Percentiles rank a stretch among this genome's conserved stretches.
These are phyloP conservation scores for Drosophila mulleri DNA, from an alignment of 2,888 invertebrate genomes.

Conservation along the genomic window DNA sequence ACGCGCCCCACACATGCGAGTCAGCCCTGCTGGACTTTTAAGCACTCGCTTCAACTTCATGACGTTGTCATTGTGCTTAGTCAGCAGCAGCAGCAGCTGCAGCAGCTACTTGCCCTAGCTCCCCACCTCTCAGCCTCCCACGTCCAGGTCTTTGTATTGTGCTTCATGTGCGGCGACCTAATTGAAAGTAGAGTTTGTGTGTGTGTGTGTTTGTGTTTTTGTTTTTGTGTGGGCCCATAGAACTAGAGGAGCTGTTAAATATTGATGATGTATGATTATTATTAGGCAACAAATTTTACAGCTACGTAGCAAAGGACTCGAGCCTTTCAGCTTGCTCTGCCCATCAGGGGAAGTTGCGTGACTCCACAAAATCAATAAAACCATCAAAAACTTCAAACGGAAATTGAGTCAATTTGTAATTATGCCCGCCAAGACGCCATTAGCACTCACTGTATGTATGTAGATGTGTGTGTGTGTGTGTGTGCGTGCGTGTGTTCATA, in stretches of 20 bases:
- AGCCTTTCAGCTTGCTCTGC: not conserved
- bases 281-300: slow-evolving; percentile 38
- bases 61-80: slow-evolving; percentile 64
- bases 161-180: slow-evolving; percentile 44
- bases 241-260: slow-evolving; percentile 56
- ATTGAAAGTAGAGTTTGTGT: slow-evolving; percentile 56
- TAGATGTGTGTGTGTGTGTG: not conserved
- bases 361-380: slow-evolving; percentile 81
- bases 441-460: slow-evolving; percentile 35
- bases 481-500: slow-evolving; percentile 2
- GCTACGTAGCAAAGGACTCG: not conserved
- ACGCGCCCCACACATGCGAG: slow-evolving; percentile 28
- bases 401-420: slow-evolving; percentile 79
- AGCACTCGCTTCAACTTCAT: slow-evolving; percentile 69
- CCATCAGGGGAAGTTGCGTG: slow-evolving; percentile 70
- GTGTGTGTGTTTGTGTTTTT: not conserved
- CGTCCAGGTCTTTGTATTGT: slow-evolving; percentile 17
- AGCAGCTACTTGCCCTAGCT: slow-evolving; percentile 22
- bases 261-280: slow-evolving; percentile 67
- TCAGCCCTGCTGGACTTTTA: slow-evolving; percentile 36
- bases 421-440: slow-evolving; percentile 65
- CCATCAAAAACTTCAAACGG: slow-evolving; percentile 71
- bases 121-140: too few species aligned
- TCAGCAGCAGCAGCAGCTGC: slow-evolving; percentile 65
- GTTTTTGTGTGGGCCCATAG: slow-evolving; percentile 13